Evolutionary conservation across 2,113 vertebrate species (phyloP).

Genomic region (Semnornis frantzii): DNA sequence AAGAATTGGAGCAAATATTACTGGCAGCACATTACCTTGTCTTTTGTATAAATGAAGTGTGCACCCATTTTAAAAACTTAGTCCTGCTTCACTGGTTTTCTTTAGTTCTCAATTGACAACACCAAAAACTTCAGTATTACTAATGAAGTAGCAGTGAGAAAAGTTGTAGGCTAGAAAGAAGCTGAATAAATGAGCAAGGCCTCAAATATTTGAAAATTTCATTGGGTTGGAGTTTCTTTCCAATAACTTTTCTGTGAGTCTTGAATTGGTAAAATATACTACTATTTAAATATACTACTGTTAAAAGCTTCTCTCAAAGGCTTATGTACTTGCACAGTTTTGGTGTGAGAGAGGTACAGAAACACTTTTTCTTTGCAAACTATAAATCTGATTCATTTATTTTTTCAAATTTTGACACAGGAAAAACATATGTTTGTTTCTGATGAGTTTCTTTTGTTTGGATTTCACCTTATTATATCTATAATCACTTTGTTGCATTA

Average conservation of each 20-base stretch:
- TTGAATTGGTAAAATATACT: background rate
- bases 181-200: background rate
- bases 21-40: background rate
- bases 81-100: background rate
- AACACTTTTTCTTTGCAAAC: background rate
- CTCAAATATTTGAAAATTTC: background rate
- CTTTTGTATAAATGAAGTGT: background rate
- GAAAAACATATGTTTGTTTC: rapidly evolving
- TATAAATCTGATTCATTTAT: background rate
- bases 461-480: background rate
- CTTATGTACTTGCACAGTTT: background rate
- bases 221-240: background rate
- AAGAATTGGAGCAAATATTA: background rate
- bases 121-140: background rate
- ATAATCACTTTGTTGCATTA: background rate
- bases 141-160: background rate
- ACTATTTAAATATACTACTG: background rate
- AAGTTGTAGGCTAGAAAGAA: background rate
- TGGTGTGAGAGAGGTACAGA: background rate
- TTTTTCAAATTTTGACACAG: background rate
- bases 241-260: background rate
- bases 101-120: background rate
- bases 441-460: background rate
- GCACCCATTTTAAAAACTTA: background rate
- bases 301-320: background rate